Percentiles rank a stretch among this genome's conserved stretches.
These are phyloP conservation scores for Anoplopoma fimbria DNA, from an alignment of 2,113 vertebrate species.

Conservation along the genomic window DNA sequence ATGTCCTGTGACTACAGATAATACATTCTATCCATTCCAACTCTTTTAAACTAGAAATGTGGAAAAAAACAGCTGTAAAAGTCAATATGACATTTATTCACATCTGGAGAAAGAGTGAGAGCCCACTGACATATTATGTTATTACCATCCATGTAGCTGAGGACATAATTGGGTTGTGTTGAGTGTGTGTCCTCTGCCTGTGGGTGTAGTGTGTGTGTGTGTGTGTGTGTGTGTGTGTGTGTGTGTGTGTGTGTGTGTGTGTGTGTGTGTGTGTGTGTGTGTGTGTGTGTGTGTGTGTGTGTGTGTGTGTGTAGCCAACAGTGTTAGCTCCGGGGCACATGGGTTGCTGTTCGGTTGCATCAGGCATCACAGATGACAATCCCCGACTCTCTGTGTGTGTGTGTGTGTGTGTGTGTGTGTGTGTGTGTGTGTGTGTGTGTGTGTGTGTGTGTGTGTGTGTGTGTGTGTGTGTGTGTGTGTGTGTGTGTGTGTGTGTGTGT, in stretches of 20 bases:
- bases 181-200: constrained; percentile 1
- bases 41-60: not conserved
- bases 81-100: not conserved
- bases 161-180: not conserved
- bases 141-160: not conserved
- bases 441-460: no score
- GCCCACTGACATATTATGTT: not conserved
- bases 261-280: not conserved
- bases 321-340: constrained; percentile 44
- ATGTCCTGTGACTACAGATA: no score
- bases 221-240: not conserved
- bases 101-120: not conserved
- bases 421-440: no score
- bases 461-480: no score
- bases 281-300: constrained; percentile 10
- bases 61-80: not conserved
- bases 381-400: constrained; percentile 9
- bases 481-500: not conserved
- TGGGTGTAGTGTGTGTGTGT: not conserved
- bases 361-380: constrained; percentile 60
- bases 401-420: not conserved
- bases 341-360: constrained; percentile 66
- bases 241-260: not conserved
- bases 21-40: not conserved
- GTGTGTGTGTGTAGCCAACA: not conserved